These are phyloP conservation scores for Amphipyra berbera DNA, from an alignment of 2,888 invertebrate species.

Conservation along the genomic window DNA sequence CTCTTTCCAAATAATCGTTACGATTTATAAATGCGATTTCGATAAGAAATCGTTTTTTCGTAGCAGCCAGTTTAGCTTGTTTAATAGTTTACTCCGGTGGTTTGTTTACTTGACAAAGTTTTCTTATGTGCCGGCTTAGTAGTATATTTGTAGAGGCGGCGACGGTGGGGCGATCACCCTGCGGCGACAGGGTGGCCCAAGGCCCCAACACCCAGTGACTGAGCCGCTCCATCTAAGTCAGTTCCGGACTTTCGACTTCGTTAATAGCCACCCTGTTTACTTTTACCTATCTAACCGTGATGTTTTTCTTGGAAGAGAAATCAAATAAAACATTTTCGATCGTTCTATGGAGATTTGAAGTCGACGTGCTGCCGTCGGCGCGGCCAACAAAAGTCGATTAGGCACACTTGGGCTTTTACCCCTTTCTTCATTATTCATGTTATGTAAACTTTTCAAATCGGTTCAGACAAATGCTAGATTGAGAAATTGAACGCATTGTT, in stretches of 20 bases:
- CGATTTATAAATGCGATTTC: constrained; percentile 51
- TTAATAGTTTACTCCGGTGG: constrained; percentile 65
- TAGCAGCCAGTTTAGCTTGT: constrained; percentile 53
- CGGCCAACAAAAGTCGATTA: constrained; percentile 24
- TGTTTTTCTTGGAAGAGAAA: constrained; percentile 50
- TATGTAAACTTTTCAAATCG: constrained; percentile 10
- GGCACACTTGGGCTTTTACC: constrained; percentile 11
- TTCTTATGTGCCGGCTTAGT: constrained; percentile 71
- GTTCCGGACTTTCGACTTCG: constrained; percentile 65
- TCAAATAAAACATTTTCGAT: constrained; percentile 52
- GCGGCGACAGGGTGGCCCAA: constrained; percentile 57
- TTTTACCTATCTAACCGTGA: constrained; percentile 60
- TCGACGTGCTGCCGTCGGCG: constrained; percentile 3
- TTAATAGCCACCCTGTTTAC: constrained; percentile 66
- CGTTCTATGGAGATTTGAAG: constrained; percentile 31
- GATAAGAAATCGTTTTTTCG: constrained; percentile 42
- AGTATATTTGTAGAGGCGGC: constrained; percentile 70
- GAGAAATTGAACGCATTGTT: neutral
- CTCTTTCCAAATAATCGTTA: constrained; percentile 28
- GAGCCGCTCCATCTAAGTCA: constrained; percentile 60
- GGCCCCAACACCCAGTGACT: constrained; percentile 39
- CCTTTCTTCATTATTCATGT: constrained; percentile 18
- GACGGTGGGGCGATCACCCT: constrained; percentile 64
- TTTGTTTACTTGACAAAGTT: constrained; percentile 73
- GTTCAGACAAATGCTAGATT: constrained; percentile 7